phyloP scores from a whole-genome alignment of 2,888 invertebrate genomes.

The Drosophila nigritarsus region DNA sequence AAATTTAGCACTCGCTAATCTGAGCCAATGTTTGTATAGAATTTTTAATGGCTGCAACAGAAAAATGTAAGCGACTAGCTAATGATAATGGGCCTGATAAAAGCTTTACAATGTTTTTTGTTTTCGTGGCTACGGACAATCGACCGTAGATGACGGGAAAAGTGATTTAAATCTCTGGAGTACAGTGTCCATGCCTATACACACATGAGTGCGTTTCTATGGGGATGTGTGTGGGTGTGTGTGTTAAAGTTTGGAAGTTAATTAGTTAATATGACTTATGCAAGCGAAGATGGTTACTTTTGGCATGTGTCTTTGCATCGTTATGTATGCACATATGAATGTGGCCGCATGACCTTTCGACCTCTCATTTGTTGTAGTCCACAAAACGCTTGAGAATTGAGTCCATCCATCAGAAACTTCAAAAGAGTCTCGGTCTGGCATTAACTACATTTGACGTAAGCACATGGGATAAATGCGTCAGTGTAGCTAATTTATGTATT shows the following conservation, averaged over 20 bases:
- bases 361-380: conserved; percentile 23
- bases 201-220: not conserved
- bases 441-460: conserved; percentile 11
- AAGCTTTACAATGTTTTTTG: conserved; percentile 76
- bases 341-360: conserved; percentile 34
- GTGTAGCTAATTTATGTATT: conserved; percentile 47
- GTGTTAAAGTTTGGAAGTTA: conserved; percentile 52
- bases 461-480: conserved; percentile 15
- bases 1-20: not conserved
- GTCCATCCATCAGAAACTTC: conserved; percentile 51
- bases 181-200: conserved; percentile 19
- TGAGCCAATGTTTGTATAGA: conserved; percentile 7
- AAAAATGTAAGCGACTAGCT: conserved; percentile 18
- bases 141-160: conserved; percentile 41
- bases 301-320: conserved; percentile 3
- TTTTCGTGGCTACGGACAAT: conserved; percentile 47
- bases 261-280: conserved; percentile 50
- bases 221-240: not conserved
- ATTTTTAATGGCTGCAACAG: conserved; percentile 20
- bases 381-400: conserved; percentile 29
- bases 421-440: conserved; percentile 33
- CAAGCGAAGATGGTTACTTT: conserved; percentile 23
- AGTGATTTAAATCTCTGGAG: conserved; percentile 61
- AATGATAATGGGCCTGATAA: conserved; percentile 70
- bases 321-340: conserved; percentile 10